Evolutionary conservation across 2,888 invertebrate species (phyloP).

Genomic region (Pristionchus maxplancki): DNA sequence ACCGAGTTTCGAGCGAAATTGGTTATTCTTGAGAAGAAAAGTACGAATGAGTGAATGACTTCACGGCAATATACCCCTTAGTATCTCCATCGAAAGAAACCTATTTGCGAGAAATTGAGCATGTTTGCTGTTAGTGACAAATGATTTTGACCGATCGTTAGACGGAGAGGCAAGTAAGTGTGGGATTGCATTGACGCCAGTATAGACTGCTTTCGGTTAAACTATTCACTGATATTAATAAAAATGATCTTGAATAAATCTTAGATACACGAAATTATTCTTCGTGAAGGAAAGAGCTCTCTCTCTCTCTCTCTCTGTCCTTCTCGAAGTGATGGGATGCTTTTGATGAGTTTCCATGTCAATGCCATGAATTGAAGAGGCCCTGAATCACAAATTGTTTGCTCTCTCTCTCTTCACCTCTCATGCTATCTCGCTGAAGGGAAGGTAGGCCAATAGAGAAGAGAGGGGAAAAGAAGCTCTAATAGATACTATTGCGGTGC

Average conservation of each 20-base stretch:
- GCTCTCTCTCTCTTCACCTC: not conserved
- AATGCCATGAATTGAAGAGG: slow-evolving; percentile 16
- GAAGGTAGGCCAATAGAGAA: not conserved
- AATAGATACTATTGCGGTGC: not conserved
- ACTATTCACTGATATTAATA: too few species aligned
- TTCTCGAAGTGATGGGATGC: not conserved
- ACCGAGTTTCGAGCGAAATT: not conserved
- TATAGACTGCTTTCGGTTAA: too few species aligned
- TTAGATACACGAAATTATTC: too few species aligned
- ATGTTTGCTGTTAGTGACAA: not conserved
- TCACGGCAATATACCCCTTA: not conserved
- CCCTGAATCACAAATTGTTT: not conserved
- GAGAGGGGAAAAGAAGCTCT: not conserved
- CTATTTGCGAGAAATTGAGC: not conserved
- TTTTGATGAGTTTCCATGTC: slow-evolving; percentile 10
- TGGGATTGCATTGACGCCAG: too few species aligned
- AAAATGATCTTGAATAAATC: too few species aligned
- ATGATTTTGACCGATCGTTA: not conserved
- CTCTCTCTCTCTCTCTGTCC: too few species aligned
- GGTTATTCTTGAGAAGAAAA: too few species aligned
- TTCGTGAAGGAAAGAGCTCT: not conserved
- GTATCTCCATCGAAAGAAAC: not conserved
- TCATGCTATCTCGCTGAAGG: not conserved
- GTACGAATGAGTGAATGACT: not conserved
- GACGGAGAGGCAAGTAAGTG: too few species aligned